A percentile compares a stretch with the other conserved stretches of the same genome.
Conservation (phyloP, 2,113 vertebrate genomes). For the Aleadryas rufinucha region DNA sequence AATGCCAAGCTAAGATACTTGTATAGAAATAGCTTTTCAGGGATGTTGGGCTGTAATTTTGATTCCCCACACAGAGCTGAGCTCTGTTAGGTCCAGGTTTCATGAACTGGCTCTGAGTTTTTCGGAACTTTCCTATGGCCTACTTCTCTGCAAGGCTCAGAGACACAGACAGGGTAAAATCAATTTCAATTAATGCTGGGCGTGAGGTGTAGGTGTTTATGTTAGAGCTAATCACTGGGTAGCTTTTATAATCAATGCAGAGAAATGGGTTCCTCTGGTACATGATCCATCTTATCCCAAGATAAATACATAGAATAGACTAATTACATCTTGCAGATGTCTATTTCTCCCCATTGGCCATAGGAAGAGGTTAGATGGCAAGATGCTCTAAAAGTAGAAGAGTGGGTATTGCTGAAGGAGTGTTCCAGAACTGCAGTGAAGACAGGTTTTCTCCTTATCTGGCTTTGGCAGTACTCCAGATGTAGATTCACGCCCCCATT, state of each 20-base stretch:
- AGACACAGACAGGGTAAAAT: not conserved
- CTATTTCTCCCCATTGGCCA: not conserved
- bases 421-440: not conserved
- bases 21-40: not conserved
- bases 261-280: not conserved
- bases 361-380: not conserved
- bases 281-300: not conserved
- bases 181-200: not conserved
- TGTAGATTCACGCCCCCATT: not conserved
- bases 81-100: not conserved
- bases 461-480: not conserved
- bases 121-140: not conserved
- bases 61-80: not conserved
- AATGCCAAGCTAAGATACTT: not conserved
- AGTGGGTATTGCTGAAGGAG: not conserved
- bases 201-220: not conserved
- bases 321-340: not conserved
- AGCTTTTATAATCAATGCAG: not conserved
- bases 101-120: not conserved
- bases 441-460: not conserved
- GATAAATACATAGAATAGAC: not conserved
- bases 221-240: not conserved
- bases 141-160: not conserved
- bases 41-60: not conserved
- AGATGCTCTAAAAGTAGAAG: not conserved